phyloP scores from a whole-genome alignment of 2,888 invertebrate genomes.

The Drosophila kuntzei region DNA sequence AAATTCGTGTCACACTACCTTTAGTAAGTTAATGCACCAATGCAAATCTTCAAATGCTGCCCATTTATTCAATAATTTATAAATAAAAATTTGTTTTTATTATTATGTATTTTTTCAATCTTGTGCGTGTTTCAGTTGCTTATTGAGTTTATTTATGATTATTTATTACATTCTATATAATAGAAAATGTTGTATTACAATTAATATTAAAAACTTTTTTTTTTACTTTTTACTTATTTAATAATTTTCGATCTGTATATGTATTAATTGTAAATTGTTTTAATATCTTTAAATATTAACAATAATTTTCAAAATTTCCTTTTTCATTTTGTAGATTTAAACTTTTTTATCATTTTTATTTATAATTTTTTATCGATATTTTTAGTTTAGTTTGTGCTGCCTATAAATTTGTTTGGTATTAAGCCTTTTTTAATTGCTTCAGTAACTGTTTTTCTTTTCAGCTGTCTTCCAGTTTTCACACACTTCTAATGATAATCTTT shows the following conservation, averaged over 20 bases:
- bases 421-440: constrained; percentile 64
- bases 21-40: constrained; percentile 27
- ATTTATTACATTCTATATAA: constrained; percentile 68
- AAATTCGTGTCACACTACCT: constrained; percentile 22
- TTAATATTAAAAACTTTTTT: constrained; percentile 66
- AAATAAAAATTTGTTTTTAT: constrained; percentile 20
- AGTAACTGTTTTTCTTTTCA: constrained; percentile 41
- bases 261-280: constrained; percentile 35
- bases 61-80: constrained; percentile 23
- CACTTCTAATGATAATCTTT: constrained; percentile 28
- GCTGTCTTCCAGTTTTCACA: constrained; percentile 17
- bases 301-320: constrained; percentile 47
- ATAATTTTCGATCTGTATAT: constrained; percentile 22
- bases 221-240: constrained; percentile 10
- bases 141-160: constrained; percentile 40
- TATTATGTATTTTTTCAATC: constrained; percentile 34
- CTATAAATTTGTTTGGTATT: constrained; percentile 29
- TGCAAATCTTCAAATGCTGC: constrained; percentile 36
- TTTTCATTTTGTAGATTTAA: constrained; percentile 12
- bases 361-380: constrained; percentile 6
- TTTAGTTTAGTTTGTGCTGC: constrained; percentile 28
- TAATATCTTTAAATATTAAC: constrained; percentile 46
- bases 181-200: constrained; percentile 66
- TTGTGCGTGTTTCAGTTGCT: constrained; percentile 72
- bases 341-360: constrained; percentile 28